Conservation (phyloP, 2,888 invertebrate species). For the Pardosa pseudoannulata region DNA sequence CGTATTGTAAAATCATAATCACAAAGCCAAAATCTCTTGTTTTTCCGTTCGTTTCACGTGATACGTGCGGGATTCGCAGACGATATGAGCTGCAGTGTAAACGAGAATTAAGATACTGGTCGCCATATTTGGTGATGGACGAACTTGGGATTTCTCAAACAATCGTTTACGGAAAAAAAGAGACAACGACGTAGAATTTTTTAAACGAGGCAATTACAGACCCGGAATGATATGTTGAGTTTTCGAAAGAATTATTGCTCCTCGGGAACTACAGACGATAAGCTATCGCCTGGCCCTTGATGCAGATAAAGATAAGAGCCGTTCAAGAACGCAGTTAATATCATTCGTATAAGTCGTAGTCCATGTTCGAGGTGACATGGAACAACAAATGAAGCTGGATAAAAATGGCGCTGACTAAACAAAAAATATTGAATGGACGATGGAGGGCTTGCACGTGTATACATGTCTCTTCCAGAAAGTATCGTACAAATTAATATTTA, state of each 20-base stretch:
- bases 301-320: not conserved
- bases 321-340: not conserved
- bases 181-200: not conserved
- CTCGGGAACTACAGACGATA: not conserved
- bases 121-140: not conserved
- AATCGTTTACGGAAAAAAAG: not conserved
- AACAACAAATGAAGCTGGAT: too few species aligned
- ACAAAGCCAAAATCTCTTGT: too few species aligned
- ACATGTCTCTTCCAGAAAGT: too few species aligned
- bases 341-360: not conserved
- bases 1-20: too few species aligned
- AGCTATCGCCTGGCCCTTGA: constrained; percentile 11
- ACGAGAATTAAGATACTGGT: not conserved
- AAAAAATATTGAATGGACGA: too few species aligned
- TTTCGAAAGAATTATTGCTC: constrained; percentile 6
- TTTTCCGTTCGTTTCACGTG: too few species aligned
- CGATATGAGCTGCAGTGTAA: too few species aligned
- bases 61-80: too few species aligned
- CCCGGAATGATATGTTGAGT: not conserved
- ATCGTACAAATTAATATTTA: too few species aligned
- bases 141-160: not conserved
- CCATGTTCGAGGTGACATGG: not conserved
- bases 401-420: too few species aligned
- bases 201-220: not conserved
- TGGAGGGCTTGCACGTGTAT: too few species aligned